These are phyloP conservation scores for Athalia rosae DNA, from an alignment of 2,888 invertebrate genomes.

Conservation along the genomic window DNA sequence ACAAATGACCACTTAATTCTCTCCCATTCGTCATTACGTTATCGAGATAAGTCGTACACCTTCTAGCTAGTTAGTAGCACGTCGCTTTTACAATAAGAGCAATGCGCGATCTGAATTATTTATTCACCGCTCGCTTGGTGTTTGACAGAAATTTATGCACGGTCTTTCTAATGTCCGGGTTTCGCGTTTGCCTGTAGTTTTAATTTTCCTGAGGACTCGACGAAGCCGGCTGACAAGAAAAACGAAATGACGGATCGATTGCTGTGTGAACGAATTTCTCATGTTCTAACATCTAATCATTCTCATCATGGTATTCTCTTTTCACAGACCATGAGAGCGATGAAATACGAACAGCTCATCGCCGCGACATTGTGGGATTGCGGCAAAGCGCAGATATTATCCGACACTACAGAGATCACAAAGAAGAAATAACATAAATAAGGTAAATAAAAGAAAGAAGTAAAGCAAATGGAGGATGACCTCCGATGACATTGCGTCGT, in stretches of 20 bases:
- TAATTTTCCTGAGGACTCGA: no score
- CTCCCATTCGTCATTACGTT: constrained; percentile 27
- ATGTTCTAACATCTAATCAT: not conserved
- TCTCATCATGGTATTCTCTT: constrained; percentile 12
- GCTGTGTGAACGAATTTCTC: no score
- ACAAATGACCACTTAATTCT: constrained; percentile 42
- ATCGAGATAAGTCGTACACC: constrained; percentile 23
- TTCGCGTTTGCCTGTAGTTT: no score
- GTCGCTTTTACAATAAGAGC: not conserved
- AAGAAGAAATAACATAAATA: constrained; percentile 48
- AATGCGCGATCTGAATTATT: not conserved
- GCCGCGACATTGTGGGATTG: constrained; percentile 57
- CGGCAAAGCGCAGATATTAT: constrained; percentile 57
- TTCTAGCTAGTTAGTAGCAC: constrained; percentile 13
- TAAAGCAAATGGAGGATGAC: constrained; percentile 46
- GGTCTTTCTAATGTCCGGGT: no score
- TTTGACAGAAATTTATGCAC: no score
- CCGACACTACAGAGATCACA: constrained; percentile 42
- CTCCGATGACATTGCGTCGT: constrained; percentile 29
- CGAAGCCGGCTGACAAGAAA: no score
- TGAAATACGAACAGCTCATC: constrained; percentile 62
- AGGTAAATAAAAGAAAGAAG: constrained; percentile 40
- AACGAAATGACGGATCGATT: no score
- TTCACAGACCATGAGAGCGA: constrained; percentile 51
- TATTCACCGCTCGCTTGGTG: not conserved